phyloP scores from a whole-genome alignment of 2,888 invertebrate genomes.

The Troides aeacus region DNA sequence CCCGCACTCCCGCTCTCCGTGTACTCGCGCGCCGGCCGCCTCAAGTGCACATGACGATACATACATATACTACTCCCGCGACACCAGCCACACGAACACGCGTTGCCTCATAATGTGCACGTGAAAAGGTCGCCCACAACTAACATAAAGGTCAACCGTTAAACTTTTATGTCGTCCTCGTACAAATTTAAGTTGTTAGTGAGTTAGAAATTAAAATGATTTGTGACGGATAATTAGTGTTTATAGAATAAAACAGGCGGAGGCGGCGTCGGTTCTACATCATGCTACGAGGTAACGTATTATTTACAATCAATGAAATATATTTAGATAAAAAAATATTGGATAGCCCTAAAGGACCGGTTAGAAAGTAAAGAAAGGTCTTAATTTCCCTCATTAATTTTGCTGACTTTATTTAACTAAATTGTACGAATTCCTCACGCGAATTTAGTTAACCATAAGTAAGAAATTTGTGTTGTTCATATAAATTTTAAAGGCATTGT shows the following conservation, averaged over 20 bases:
- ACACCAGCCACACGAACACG: slow-evolving; percentile 31
- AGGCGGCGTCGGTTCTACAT: slow-evolving; percentile 60
- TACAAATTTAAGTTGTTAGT: slow-evolving; percentile 49
- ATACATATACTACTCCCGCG: slow-evolving; percentile 35
- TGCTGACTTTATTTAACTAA: no score
- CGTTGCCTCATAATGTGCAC: slow-evolving; percentile 35
- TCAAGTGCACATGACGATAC: slow-evolving; percentile 44
- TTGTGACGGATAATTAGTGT: slow-evolving; percentile 66
- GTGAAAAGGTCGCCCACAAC: slow-evolving; percentile 33
- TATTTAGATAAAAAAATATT: no score
- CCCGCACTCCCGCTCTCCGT: no score
- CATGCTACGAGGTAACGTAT: slow-evolving; percentile 69
- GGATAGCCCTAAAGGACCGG: no score
- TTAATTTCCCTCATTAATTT: no score
- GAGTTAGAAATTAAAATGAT: slow-evolving; percentile 62
- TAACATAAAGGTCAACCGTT: slow-evolving; percentile 28
- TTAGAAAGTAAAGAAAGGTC: no score
- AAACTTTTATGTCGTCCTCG: slow-evolving; percentile 32
- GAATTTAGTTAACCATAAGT: not conserved
- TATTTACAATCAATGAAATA: slow-evolving; percentile 15
- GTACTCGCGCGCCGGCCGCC: slow-evolving; percentile 34
- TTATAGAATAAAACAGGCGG: slow-evolving; percentile 62
- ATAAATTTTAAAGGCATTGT: not conserved
- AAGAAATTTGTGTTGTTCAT: not conserved
- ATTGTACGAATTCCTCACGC: no score